phyloP scores from a whole-genome alignment of 2,797 vertebrate species.

The Austrolebias charrua region DNA sequence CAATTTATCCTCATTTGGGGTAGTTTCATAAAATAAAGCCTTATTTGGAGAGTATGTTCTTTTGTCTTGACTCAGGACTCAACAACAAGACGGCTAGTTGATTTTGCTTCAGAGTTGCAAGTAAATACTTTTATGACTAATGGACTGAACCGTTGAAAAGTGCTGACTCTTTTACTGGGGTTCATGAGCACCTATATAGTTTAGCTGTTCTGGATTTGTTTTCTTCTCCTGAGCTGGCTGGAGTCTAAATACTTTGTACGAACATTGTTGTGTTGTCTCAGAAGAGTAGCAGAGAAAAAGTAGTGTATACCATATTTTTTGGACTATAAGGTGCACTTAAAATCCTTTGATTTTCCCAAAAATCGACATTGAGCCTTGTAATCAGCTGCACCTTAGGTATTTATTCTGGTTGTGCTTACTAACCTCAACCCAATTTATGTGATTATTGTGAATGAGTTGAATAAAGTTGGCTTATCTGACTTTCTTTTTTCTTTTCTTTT shows the following conservation, averaged over 20 bases:
- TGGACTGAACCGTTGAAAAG: conserved; percentile 19
- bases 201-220: not conserved
- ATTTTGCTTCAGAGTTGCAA: conserved; percentile 17
- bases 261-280: not conserved
- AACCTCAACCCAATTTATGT: no score
- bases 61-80: conserved; percentile 7
- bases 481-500: no score
- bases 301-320: no score
- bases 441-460: no score
- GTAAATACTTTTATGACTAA: conserved; percentile 18
- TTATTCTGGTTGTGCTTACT: no score
- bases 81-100: conserved; percentile 9
- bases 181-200: not conserved
- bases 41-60: conserved; percentile 7
- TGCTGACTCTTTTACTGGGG: not conserved
- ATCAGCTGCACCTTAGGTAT: no score
- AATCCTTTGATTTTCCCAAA: no score
- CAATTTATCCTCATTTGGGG: conserved; percentile 23
- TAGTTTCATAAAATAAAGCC: conserved; percentile 26
- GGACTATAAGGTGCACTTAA: no score
- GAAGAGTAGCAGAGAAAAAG: no score
- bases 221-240: conserved; percentile 2
- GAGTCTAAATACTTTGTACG: not conserved
- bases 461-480: no score
- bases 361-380: no score